These are phyloP conservation scores for Chitala chitala DNA, from an alignment of 2,113 vertebrate species.

Conservation along the genomic window DNA sequence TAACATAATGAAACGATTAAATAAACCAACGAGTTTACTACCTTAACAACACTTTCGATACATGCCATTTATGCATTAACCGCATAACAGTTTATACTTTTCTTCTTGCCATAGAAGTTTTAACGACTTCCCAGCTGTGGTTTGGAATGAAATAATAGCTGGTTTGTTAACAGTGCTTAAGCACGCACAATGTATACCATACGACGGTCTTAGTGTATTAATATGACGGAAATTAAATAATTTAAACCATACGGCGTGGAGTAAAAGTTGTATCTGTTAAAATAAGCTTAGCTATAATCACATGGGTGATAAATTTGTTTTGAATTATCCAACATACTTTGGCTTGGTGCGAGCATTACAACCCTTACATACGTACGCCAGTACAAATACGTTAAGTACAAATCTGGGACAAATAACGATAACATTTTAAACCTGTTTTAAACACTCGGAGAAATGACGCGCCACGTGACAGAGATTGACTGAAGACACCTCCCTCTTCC, in stretches of 20 bases:
- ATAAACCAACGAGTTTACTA: constrained; percentile 2
- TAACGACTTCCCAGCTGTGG: not conserved
- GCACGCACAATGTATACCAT: not conserved
- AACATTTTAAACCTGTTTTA: no score
- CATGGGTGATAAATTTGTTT: no score
- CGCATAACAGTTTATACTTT: not conserved
- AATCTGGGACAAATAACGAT: no score
- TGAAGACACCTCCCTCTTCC: not conserved
- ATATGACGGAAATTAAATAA: no score
- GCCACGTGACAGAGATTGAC: not conserved
- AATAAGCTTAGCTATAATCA: no score
- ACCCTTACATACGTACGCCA: no score
- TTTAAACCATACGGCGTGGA: no score
- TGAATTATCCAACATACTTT: no score
- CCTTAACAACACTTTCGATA: not conserved
- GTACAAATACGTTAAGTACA: no score
- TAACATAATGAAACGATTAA: constrained; percentile 6
- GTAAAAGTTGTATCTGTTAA: no score
- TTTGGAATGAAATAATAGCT: not conserved
- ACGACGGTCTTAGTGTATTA: not conserved
- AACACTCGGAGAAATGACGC: no score
- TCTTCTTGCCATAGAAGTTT: not conserved
- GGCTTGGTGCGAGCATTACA: no score
- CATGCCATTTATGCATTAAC: not conserved
- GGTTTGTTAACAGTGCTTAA: not conserved